phyloP scores from a whole-genome alignment of 2,888 invertebrate genomes.

The Chaetoderma sp. region DNA sequence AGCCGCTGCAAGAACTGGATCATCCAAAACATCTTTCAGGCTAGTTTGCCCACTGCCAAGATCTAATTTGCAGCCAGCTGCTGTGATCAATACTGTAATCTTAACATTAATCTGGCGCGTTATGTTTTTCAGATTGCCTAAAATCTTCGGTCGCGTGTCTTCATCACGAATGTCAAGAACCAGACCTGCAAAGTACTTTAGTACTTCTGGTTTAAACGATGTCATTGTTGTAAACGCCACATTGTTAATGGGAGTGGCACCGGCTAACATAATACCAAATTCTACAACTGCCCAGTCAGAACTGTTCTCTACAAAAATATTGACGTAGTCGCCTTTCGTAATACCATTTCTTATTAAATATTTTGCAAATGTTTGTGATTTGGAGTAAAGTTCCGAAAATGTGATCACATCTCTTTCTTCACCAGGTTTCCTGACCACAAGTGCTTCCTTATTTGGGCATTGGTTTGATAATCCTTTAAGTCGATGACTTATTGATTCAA shows the following conservation, averaged over 20 bases:
- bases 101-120: too few species aligned
- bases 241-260: background rate
- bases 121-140: background rate
- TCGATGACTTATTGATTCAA: too few species aligned
- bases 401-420: background rate
- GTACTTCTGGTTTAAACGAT: background rate
- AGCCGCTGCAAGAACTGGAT: background rate
- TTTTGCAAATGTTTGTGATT: conserved; percentile 2
- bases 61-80: background rate
- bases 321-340: conserved; percentile 1
- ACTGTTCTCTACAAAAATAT: background rate
- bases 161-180: background rate
- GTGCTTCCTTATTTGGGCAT: conserved; percentile 12
- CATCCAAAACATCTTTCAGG: too few species aligned
- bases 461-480: too few species aligned
- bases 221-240: too few species aligned
- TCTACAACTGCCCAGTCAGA: background rate
- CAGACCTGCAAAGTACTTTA: too few species aligned
- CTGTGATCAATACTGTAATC: background rate
- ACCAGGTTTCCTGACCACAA: background rate
- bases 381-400: background rate
- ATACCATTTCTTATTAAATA: background rate
- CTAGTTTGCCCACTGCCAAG: too few species aligned
- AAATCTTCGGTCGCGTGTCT: too few species aligned
- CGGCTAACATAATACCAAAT: background rate